Percentiles rank a stretch among this genome's conserved stretches.
Conservation (phyloP, 2,888 invertebrate genomes). For the Anticlea derivata region DNA sequence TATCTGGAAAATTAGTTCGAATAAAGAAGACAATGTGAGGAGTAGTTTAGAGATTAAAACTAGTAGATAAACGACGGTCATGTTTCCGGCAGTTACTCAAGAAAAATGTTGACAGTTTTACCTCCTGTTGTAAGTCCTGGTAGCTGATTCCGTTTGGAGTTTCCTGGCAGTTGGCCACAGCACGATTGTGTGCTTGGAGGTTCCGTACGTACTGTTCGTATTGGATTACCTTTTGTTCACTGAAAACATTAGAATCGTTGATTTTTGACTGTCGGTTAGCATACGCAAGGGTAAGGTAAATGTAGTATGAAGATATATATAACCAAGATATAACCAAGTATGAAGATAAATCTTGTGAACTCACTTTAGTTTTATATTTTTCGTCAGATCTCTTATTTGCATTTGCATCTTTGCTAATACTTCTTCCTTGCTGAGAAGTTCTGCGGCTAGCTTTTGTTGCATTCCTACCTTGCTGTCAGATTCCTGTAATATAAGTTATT, state of each 20-base stretch:
- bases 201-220: conserved; percentile 71
- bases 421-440: conserved; percentile 76
- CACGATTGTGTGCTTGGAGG: conserved; percentile 60
- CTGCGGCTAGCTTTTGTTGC: conserved; percentile 77
- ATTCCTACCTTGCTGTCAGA: conserved; percentile 71
- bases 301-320: too few relatives aligned
- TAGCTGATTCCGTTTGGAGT: conserved; percentile 56
- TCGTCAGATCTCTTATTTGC: conserved; percentile 70
- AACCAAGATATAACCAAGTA: too few relatives aligned
- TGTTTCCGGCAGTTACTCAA: background rate
- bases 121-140: conserved; percentile 73
- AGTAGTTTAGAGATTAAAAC: too few relatives aligned
- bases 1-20: conserved; percentile 49
- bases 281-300: too few relatives aligned
- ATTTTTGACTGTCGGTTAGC: too few relatives aligned
- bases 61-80: too few relatives aligned
- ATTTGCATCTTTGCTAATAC: conserved; percentile 70
- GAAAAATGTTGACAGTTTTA: conserved; percentile 27
- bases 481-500: too few relatives aligned
- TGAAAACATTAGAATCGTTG: conserved; percentile 40
- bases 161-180: conserved; percentile 55
- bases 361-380: conserved; percentile 73
- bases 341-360: conserved; percentile 14
- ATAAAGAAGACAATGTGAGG: background rate
- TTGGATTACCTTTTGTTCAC: conserved; percentile 75